Evolutionary conservation across 2,888 invertebrate species (phyloP).

Genomic region (Sesamia inferens): DNA sequence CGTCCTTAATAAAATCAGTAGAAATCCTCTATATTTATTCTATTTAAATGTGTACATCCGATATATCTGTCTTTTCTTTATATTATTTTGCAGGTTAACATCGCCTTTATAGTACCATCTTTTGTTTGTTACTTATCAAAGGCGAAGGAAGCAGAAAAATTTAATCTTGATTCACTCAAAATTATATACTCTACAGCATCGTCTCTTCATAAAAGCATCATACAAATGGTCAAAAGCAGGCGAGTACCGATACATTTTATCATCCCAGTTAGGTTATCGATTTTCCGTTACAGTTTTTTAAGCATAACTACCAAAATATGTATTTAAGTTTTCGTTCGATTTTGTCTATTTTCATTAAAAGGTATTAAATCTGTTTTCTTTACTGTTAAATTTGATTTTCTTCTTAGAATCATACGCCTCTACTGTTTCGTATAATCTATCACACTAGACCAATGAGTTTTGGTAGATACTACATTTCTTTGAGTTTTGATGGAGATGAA

Average conservation of each 20-base stretch:
- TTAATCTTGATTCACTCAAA: conserved; percentile 76
- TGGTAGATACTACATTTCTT: neutral
- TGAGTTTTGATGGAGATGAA: neutral
- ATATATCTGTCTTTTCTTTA: conserved; percentile 28
- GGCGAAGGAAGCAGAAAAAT: conserved; percentile 66
- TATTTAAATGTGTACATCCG: conserved; percentile 10
- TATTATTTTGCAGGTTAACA: conserved; percentile 73
- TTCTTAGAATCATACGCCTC: no score
- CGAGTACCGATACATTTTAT: conserved; percentile 57
- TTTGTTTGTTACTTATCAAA: conserved; percentile 74
- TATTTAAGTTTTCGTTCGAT: neutral
- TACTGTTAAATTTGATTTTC: neutral
- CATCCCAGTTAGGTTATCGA: conserved; percentile 16
- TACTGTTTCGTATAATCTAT: neutral
- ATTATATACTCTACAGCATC: conserved; percentile 79
- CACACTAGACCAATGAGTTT: neutral
- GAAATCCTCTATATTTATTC: neutral
- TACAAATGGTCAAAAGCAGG: conserved; percentile 78
- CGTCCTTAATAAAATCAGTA: no score
- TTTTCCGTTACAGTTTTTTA: neutral
- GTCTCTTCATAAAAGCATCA: conserved; percentile 78
- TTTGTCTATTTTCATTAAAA: neutral
- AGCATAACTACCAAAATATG: neutral
- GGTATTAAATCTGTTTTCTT: neutral
- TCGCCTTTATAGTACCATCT: conserved; percentile 76